These are phyloP conservation scores for Tolmerus cingulatus DNA, from an alignment of 2,888 invertebrate species.

Conservation along the genomic window DNA sequence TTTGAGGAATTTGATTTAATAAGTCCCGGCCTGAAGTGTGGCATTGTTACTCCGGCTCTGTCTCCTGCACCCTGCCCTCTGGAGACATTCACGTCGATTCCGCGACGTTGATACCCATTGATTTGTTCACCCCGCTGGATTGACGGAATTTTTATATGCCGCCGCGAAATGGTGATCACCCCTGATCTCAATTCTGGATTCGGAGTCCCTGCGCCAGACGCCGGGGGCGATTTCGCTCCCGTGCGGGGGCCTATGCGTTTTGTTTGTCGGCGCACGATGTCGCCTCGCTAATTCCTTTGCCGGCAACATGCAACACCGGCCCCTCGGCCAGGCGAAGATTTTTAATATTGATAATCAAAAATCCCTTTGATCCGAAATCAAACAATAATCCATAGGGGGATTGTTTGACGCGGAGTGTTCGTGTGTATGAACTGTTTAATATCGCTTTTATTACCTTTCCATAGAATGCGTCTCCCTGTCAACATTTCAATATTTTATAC, in stretches of 20 bases:
- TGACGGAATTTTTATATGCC: slow-evolving; percentile 36
- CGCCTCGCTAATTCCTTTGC: background rate
- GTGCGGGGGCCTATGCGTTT: background rate
- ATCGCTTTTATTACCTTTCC: background rate
- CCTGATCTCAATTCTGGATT: background rate
- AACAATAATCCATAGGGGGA: background rate
- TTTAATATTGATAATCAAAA: background rate
- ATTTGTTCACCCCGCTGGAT: slow-evolving; percentile 30
- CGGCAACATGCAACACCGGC: background rate
- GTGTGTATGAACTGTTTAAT: background rate
- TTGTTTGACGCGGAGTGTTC: background rate
- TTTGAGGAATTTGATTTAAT: slow-evolving; percentile 49
- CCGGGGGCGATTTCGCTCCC: background rate
- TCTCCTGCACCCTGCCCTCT: background rate
- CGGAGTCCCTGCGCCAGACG: background rate
- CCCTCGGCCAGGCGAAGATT: background rate
- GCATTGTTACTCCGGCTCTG: slow-evolving; percentile 36
- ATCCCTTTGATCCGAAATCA: background rate
- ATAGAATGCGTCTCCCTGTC: background rate
- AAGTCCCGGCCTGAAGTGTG: slow-evolving; percentile 46
- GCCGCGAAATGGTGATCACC: slow-evolving; percentile 5
- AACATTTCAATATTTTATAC: background rate
- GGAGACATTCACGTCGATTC: slow-evolving; percentile 30
- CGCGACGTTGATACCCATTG: slow-evolving; percentile 35
- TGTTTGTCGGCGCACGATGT: background rate